A percentile compares a stretch with the other conserved stretches of the same genome.
These are phyloP conservation scores for Syngnathus rostellatus DNA, from an alignment of 2,797 vertebrate species.

Conservation along the genomic window DNA sequence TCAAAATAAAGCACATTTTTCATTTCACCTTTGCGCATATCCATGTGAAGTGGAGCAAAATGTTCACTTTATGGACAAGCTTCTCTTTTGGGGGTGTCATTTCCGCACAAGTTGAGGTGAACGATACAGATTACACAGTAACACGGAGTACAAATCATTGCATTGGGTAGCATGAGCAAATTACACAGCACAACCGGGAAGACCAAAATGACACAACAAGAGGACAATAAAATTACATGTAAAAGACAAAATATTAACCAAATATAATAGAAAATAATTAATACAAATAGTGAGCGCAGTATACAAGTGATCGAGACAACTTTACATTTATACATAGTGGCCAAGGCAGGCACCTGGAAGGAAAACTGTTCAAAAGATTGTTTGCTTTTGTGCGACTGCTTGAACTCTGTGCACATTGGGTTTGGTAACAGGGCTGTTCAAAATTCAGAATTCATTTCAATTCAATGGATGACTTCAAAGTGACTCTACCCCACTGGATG, in stretches of 20 bases:
- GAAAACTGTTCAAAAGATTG: constrained; percentile 62
- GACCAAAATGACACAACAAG: constrained; percentile 60
- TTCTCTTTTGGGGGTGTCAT: constrained; percentile 31
- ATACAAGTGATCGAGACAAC: constrained; percentile 70
- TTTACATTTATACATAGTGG: constrained; percentile 78
- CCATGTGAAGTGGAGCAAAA: constrained; percentile 55
- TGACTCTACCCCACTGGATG: too few relatives aligned
- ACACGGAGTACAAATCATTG: constrained; percentile 67
- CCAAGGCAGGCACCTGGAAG: constrained; percentile 74
- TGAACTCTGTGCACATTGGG: constrained; percentile 53
- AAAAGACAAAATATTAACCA: constrained; percentile 52
- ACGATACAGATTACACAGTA: constrained; percentile 66
- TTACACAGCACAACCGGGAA: constrained; percentile 67
- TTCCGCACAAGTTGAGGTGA: constrained; percentile 56
- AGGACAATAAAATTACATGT: constrained; percentile 51
- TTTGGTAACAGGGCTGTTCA: background rate
- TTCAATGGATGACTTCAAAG: too few relatives aligned
- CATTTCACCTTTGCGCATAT: constrained; percentile 51
- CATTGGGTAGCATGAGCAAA: constrained; percentile 45
- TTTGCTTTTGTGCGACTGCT: constrained; percentile 56
- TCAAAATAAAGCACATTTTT: constrained; percentile 40
- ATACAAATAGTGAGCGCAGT: constrained; percentile 68
- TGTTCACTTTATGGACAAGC: constrained; percentile 52
- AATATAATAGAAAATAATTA: constrained; percentile 69
- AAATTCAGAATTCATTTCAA: too few relatives aligned